A percentile compares a stretch with the other conserved stretches of the same genome.
Evolutionary conservation across 2,797 vertebrate species (phyloP).

Genomic region (Microhierax caerulescens): DNA sequence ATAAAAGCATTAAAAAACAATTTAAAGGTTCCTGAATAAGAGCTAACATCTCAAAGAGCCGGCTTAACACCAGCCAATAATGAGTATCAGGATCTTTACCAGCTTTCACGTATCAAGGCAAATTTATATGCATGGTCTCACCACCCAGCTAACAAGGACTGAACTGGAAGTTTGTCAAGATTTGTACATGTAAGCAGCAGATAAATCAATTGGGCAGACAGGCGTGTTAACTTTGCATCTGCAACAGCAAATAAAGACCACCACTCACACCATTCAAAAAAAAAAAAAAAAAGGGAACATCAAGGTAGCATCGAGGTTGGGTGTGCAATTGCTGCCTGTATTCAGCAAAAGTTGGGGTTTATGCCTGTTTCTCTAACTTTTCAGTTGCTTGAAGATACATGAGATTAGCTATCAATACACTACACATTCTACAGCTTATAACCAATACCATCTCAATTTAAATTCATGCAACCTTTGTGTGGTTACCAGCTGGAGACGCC

Average conservation of each 20-base stretch:
- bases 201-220: fast-evolving
- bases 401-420: background rate
- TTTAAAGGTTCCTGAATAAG: background rate
- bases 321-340: background rate
- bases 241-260: background rate
- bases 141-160: background rate
- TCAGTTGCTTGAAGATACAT: background rate
- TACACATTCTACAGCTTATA: background rate
- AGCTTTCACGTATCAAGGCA: background rate
- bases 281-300: background rate
- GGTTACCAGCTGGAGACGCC: background rate
- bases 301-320: background rate
- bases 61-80: background rate
- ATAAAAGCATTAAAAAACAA: background rate
- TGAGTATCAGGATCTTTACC: background rate
- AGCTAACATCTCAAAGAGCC: background rate
- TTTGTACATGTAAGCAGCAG: background rate
- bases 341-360: background rate
- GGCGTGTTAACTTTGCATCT: background rate
- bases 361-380: background rate
- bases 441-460: background rate
- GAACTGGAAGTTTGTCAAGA: background rate
- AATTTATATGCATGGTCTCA: background rate
- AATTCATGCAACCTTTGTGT: background rate
- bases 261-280: background rate